Conservation (phyloP, 2,797 vertebrate species). For the Danionella dracula region DNA sequence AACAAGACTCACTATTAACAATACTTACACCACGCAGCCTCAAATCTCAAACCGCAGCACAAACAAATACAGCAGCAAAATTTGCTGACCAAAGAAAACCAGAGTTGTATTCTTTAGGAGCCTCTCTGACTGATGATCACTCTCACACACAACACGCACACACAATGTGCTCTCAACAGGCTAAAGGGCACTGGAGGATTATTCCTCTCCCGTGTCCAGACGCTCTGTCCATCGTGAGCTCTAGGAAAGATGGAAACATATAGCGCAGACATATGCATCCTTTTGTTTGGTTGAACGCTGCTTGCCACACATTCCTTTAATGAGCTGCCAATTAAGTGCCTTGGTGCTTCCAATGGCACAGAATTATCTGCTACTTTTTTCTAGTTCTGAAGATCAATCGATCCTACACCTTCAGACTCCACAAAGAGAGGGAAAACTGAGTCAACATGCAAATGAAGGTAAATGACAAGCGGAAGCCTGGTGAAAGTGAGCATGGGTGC, state of each 20-base stretch:
- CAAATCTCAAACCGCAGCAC: too few relatives aligned
- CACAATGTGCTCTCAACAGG: slow-evolving; percentile 15
- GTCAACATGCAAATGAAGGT: slow-evolving; percentile 43
- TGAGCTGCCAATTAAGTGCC: slow-evolving; percentile 41
- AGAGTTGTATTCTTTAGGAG: slow-evolving; percentile 10
- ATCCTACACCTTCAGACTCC: slow-evolving; percentile 31
- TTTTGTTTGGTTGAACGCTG: slow-evolving; percentile 8
- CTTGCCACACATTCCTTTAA: slow-evolving; percentile 47
- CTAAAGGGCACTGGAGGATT: slow-evolving; percentile 34
- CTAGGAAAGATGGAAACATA: background rate
- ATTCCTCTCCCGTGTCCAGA: slow-evolving; percentile 10
- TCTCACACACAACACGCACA: slow-evolving; percentile 1
- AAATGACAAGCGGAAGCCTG: slow-evolving; percentile 42
- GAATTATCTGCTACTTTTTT: slow-evolving; percentile 42
- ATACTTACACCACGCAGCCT: too few relatives aligned
- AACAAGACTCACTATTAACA: too few relatives aligned
- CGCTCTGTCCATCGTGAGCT: background rate
- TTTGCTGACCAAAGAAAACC: slow-evolving; percentile 10
- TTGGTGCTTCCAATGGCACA: slow-evolving; percentile 19
- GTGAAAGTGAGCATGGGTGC: slow-evolving; percentile 36
- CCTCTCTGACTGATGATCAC: slow-evolving; percentile 3
- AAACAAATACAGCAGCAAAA: slow-evolving; percentile 9
- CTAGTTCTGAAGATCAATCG: slow-evolving; percentile 53
- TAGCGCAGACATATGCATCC: background rate
- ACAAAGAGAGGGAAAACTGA: slow-evolving; percentile 21